Base-by-base conservation (phyloP, 2,797 vertebrate genomes). In the Cuniculus paca region DNA sequence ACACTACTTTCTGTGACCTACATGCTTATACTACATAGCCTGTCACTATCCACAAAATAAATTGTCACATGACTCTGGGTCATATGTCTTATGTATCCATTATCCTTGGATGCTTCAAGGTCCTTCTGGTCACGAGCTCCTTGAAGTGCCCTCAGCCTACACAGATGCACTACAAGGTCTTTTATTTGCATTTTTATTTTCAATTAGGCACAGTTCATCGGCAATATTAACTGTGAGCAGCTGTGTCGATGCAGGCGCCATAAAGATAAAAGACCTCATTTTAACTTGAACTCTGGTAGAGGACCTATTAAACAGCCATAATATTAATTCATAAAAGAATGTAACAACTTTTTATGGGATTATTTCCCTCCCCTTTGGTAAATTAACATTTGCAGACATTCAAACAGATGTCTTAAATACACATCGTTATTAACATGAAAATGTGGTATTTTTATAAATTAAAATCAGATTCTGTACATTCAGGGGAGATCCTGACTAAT, bases 221-320 rank as follows among this genome's bases (percentile, higher is more conserved):
- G 98, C 91, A 91, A 98, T 98, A 98, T 98, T 97, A 98, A 98
- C 98, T 97, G 97, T 97, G 98, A 98, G 97, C 98, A 99, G 98
- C 98, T 99, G 98, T 97, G 98, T 96, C 98, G 98, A 52, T 96
- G 97, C 95, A 97, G 97, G 89, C 77, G 70, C 97, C 97, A 97
- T 98, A 98, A 99, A 98, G 98, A 99, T 98, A 98, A 99, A 99
- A 99, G 98, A 97, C 96, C 98, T 98, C 97, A 98, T 98, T 99
- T 98, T 98, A 98, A 98, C 98, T 98, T 98, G 98, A 98, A 98
- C 98, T 98, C 98, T 98, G 98, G 98, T 98, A 98, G 98, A 98
- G 98, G 97, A 97, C 97, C 98, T 98, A 98, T 98, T 99, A 99
- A 98, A 98, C 96, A 98, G 97, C 98, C 97, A 98, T 98, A 98